Percentiles rank a stretch among this genome's conserved stretches.
Evolutionary conservation across 2,888 invertebrate genomes (phyloP).

Genomic region (Eilema griseolum): DNA sequence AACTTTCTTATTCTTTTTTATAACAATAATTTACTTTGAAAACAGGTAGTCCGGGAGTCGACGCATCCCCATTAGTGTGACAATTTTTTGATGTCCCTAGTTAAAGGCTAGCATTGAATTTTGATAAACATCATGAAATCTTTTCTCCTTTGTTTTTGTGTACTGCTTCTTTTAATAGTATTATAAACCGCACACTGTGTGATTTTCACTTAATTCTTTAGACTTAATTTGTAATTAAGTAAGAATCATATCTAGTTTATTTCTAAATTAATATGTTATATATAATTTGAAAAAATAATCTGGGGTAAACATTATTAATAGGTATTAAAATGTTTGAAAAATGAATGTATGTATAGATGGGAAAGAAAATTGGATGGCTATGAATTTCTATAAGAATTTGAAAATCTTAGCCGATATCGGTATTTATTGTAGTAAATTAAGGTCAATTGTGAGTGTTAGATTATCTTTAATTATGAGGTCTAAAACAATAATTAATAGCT

Average conservation of each 20-base stretch:
- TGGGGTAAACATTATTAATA: not conserved
- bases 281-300: conserved; percentile 1
- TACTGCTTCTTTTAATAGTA: conserved; percentile 1
- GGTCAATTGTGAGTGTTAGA: conserved; percentile 18
- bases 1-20: no score
- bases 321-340: not conserved
- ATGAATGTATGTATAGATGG: not conserved
- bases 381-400: conserved; percentile 30
- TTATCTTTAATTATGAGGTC: not conserved
- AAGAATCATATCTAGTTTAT: conserved; percentile 6
- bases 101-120: no score
- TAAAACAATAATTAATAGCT: no score
- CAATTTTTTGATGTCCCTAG: no score
- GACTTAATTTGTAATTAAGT: conserved; percentile 1
- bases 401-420: conserved; percentile 52
- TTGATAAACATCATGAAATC: no score
- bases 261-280: conserved; percentile 1
- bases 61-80: no score
- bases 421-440: conserved; percentile 53
- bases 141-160: no score
- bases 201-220: conserved; percentile 1
- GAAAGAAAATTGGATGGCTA: conserved; percentile 30
- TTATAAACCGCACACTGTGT: not conserved
- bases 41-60: no score
- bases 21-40: no score